phyloP scores from a whole-genome alignment of 2,888 invertebrate species.

The Melanchra persicariae region DNA sequence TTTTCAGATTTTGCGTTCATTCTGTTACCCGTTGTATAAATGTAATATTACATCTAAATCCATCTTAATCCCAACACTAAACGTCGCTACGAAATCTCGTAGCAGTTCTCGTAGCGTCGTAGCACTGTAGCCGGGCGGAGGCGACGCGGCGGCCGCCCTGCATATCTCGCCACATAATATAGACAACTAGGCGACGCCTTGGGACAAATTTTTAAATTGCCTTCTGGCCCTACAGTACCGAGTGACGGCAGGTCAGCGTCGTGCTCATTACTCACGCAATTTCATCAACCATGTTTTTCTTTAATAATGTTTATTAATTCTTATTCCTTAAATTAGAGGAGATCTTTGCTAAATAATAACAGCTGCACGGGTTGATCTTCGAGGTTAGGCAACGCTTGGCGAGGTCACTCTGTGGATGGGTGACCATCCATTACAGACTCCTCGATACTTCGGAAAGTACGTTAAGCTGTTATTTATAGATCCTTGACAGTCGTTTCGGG shows the following conservation, averaged over 20 bases:
- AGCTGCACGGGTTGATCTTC: not conserved
- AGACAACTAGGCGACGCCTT: slow-evolving; percentile 83
- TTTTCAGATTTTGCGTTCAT: too few species aligned
- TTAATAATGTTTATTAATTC: slow-evolving; percentile 57
- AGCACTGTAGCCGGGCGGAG: slow-evolving; percentile 64
- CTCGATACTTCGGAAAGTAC: not conserved
- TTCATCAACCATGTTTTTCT: slow-evolving; percentile 57
- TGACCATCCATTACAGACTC: not conserved
- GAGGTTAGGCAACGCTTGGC: not conserved
- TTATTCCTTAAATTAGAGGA: slow-evolving; percentile 18
- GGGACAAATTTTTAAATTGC: slow-evolving; percentile 88
- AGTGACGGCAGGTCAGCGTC: slow-evolving; percentile 70
- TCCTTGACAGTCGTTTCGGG: not conserved
- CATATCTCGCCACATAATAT: slow-evolving; percentile 81
- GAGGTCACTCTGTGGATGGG: not conserved
- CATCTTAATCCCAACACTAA: slow-evolving; percentile 8
- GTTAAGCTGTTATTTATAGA: not conserved
- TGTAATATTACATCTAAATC: not conserved
- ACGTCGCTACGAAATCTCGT: slow-evolving; percentile 47
- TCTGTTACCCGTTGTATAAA: too few species aligned
- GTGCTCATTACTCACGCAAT: slow-evolving; percentile 67
- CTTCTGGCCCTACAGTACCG: slow-evolving; percentile 78
- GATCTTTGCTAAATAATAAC: not conserved
- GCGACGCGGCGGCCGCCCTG: slow-evolving; percentile 72
- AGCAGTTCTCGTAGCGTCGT: slow-evolving; percentile 63